Percentiles rank a stretch among this genome's conserved stretches.
Conservation (phyloP, 1,140 invertebrate species). For the Macrobrachium nipponense region DNA sequence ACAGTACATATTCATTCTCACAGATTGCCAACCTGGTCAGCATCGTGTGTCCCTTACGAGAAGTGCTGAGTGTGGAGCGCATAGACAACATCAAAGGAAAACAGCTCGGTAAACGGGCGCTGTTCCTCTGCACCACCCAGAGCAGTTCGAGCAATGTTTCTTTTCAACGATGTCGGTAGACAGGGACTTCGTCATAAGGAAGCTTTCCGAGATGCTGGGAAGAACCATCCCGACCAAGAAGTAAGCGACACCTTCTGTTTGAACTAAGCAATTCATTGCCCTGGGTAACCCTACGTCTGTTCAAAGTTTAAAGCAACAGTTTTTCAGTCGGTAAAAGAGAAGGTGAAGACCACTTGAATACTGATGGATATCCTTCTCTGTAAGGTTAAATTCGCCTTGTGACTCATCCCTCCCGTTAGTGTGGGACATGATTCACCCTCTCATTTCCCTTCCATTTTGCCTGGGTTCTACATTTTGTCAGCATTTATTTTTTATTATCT, state of each 20-base stretch:
- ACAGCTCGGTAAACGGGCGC: conserved; percentile 78
- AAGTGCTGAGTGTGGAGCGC: conserved; percentile 80
- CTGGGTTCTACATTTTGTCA: too few relatives aligned
- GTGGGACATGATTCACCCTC: too few relatives aligned
- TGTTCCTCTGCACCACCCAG: conserved; percentile 85
- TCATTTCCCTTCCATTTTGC: too few relatives aligned
- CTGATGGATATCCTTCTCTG: too few relatives aligned
- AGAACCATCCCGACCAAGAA: conserved; percentile 68
- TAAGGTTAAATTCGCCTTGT: too few relatives aligned
- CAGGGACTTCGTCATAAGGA: conserved; percentile 88
- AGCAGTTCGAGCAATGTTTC: conserved; percentile 77
- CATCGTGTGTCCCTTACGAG: conserved; percentile 88
- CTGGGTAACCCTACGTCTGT: too few relatives aligned
- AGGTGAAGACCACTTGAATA: too few relatives aligned
- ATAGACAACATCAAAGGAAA: conserved; percentile 76
- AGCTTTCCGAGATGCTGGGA: conserved; percentile 87
- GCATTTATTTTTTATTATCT: too few relatives aligned
- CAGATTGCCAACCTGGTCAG: conserved; percentile 86
- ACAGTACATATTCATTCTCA: conserved; percentile 53
- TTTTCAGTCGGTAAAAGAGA: too few relatives aligned
- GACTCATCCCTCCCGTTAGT: too few relatives aligned
- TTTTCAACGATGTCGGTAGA: conserved; percentile 91
- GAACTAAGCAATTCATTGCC: too few relatives aligned
- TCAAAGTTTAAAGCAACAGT: too few relatives aligned
- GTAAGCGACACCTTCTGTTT: conserved; percentile 59